Evolutionary conservation across 2,113 vertebrate genomes (phyloP).

Genomic region (Monarcha castaneiventris): DNA sequence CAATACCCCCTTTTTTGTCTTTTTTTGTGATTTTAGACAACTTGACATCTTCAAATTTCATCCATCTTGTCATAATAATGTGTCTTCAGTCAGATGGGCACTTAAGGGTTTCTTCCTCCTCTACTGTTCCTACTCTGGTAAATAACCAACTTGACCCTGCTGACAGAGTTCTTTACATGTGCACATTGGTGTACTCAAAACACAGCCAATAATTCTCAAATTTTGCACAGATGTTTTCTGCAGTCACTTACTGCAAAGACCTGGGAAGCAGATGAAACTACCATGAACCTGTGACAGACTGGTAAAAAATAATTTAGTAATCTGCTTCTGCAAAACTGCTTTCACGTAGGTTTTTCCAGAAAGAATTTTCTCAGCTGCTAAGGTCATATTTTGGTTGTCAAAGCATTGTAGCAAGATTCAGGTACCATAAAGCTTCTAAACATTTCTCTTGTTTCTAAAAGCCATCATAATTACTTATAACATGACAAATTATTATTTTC

Average conservation of each 20-base stretch:
- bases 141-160: neutral
- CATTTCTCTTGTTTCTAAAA: neutral
- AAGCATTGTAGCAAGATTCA: neutral
- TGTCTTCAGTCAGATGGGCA: neutral
- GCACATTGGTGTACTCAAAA: neutral
- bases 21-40: neutral
- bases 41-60: neutral
- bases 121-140: neutral
- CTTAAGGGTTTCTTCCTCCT: neutral
- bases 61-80: neutral
- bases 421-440: neutral
- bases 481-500: neutral
- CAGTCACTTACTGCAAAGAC: neutral
- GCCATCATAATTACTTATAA: neutral
- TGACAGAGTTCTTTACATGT: neutral
- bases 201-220: neutral
- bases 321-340: neutral
- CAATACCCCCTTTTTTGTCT: accelerated
- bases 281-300: neutral
- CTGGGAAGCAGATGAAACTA: neutral
- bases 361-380: neutral
- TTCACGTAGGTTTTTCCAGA: neutral
- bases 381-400: neutral
- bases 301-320: neutral
- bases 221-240: neutral